Evolutionary conservation across 2,797 vertebrate genomes (phyloP), one percentile per base, ranked within the genome.

Genomic region (Bryconaethiops microstoma): DNA sequence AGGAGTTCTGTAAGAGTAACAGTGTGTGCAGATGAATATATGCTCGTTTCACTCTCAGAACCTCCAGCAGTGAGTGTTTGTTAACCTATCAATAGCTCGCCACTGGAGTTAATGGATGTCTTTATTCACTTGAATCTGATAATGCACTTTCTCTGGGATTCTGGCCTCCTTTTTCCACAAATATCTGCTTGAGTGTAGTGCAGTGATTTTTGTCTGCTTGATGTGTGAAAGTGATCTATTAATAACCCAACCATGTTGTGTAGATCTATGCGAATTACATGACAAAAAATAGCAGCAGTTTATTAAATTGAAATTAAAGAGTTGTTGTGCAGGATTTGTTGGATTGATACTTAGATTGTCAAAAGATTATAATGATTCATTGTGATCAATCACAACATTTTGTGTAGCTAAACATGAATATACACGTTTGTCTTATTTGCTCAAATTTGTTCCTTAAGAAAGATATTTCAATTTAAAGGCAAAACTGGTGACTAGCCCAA

Each of bases 71-170:
- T 25, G 55, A 76, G 42, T 77, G 48, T 64, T 76, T 14, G 8
- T 39, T 70, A 76, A 55, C 42, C 45, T 57, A 25, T 81, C 67
- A 42, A 4, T 55, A 12, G 5, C 63, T 21, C 76, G 21, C 48
- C 48, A 62, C 13, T 45, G 57, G 54, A 71, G n/a, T 50, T 55
- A 55, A n/a, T 55, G 74, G 39, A 54, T 64, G n/a, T 55, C 64
- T 63, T 70, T 70, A 54, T 55, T 81, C 67, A 71, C 84, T 84
- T 90, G 81, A 86, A 83, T 90, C 85, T 88, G 86, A 91, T 92
- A 25, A 67, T 81, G 74, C 7, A 54, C 8, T n/a, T 63, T 57
- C 48, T 13, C 13, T 39, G 35, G 19, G 48, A 48, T 71, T 5
- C 62, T 48, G 29, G 13, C 7, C 63, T 17, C 60, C 65, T 17